Evolutionary conservation across 2,797 vertebrate genomes (phyloP), one percentile per base, ranked within the genome.

Genomic region (Bucorvus abyssinicus): DNA sequence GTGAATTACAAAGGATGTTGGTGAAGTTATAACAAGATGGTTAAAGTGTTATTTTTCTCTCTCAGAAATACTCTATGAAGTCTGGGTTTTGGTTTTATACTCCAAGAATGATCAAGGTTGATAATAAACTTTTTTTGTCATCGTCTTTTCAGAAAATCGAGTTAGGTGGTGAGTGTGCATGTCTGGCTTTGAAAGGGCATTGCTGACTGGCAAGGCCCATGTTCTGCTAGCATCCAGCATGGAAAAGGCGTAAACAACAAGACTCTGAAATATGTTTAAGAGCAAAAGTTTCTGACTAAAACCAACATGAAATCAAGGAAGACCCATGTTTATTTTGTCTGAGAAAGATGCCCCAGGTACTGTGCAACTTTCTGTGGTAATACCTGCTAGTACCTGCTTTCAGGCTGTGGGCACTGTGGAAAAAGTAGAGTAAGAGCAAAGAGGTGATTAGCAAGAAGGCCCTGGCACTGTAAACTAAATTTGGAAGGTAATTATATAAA

Each of bases 361-460:
- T 36, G 14, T 36, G 30, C n/a, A 78, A 22, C 12, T 47, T 84
- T 45, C 57, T 73, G 29, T 65, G 55, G 20, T 45, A 70, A 81
- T 4, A 34, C 4, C 4, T 29, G 3, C 45, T 70, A 12, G 4
- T 50, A 67, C 12, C n/a, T 52, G 12, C 20, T 68, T 20, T 65
- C 52, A 77, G 40, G 9, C 34, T 47, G n/a, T 38, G 2, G 0
- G 4, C 32, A 8, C 9, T 30, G 24, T 1, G 14, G 27, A 5
- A 38, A 27, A 69, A 63, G 21, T 13, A 86, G 9, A 27, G 3
- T 34, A 65, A 36, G n/a, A 63, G 12, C 16, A 30, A 61, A 68
- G 56, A 59, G 34, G 21, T 71, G 29, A 89, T 38, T 56, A 60
- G 27, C n/a, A 63, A 71, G 57, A 38, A 8, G 23, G 7, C 21